Evolutionary conservation across 2,888 invertebrate species (phyloP), one percentile per base, ranked within the genome.

Genomic region (Amphiduros pacificus): DNA sequence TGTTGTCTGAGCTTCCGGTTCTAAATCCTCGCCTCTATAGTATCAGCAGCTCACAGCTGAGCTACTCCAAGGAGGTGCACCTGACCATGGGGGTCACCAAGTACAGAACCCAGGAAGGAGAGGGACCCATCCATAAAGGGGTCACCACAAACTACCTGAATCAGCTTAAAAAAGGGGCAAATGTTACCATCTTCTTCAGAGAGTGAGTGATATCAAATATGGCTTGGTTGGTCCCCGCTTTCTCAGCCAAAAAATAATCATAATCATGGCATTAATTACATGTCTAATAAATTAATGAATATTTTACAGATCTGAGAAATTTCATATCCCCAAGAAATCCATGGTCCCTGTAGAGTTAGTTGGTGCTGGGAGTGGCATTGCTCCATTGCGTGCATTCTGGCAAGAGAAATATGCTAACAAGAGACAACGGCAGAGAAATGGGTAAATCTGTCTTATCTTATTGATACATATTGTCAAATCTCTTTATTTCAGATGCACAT

Each of bases 351-450:
- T 94, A 32, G 89, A 96, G 65, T 84, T 95, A 74, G 92, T 95
- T 48, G 83, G 82, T 0, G 77, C 83, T 0, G 83, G 96, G 24
- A 95, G 95, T 0, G 56, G 56, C 29, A 49, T 95, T 55, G 95
- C 95, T 0, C 95, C 96, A 0, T 96, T 95, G 84, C 86, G 94
- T 74, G 91, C 92, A 24, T 95, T 95, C 80, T 95, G 94, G 95
- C 92, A 94, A 78, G n/a, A n/a, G n/a, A n/a, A n/a, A n/a, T n/a
- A n/a, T n/a, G n/a, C n/a, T n/a, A n/a, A n/a, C n/a, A n/a, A n/a
- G n/a, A n/a, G n/a, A n/a, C n/a, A n/a, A n/a, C n/a, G n/a, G n/a
- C n/a, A n/a, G n/a, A n/a, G n/a, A n/a, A n/a, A n/a, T n/a, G n/a
- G n/a, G n/a, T n/a, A n/a, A n/a, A n/a, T n/a, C n/a, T n/a, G n/a